Conservation (phyloP, 2,888 invertebrate genomes). For the Eilema sororculum region DNA sequence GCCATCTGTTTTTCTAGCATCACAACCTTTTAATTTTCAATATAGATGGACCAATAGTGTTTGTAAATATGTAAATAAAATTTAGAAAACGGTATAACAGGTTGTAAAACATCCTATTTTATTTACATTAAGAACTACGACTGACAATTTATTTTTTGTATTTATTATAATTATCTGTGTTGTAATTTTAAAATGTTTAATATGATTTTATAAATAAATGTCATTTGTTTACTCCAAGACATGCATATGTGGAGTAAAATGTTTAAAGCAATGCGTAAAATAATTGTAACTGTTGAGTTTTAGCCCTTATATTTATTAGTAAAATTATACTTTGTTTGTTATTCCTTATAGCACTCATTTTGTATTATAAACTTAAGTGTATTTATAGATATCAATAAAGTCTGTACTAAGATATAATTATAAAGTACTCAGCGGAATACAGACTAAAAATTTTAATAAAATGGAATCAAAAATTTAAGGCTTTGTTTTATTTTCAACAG, state of each 20-base stretch:
- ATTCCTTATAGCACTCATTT: conserved; percentile 52
- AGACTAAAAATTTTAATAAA: conserved; percentile 80
- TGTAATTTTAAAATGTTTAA: background rate
- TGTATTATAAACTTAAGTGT: conserved; percentile 60
- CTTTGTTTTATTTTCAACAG: conserved; percentile 45
- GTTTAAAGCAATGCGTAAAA: background rate
- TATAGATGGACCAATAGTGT: conserved; percentile 85
- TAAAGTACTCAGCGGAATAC: conserved; percentile 72
- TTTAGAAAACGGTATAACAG: conserved; percentile 75
- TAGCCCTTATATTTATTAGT: background rate
- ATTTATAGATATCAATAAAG: conserved; percentile 67
- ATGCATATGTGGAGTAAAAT: background rate
- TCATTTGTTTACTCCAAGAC: background rate
- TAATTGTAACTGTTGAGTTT: background rate
- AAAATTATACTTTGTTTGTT: conserved; percentile 16
- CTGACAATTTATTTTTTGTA: conserved; percentile 56
- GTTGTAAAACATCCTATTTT: conserved; percentile 67
- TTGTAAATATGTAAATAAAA: conserved; percentile 85
- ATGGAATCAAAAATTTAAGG: conserved; percentile 58
- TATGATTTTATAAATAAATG: background rate
- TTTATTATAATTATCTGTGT: background rate
- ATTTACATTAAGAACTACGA: conserved; percentile 60
- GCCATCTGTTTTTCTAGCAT: conserved; percentile 36
- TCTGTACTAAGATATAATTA: conserved; percentile 71
- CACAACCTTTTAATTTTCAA: conserved; percentile 62